These are phyloP conservation scores for Planiliza haematocheilus DNA, from an alignment of 2,113 vertebrate species.

Conservation along the genomic window DNA sequence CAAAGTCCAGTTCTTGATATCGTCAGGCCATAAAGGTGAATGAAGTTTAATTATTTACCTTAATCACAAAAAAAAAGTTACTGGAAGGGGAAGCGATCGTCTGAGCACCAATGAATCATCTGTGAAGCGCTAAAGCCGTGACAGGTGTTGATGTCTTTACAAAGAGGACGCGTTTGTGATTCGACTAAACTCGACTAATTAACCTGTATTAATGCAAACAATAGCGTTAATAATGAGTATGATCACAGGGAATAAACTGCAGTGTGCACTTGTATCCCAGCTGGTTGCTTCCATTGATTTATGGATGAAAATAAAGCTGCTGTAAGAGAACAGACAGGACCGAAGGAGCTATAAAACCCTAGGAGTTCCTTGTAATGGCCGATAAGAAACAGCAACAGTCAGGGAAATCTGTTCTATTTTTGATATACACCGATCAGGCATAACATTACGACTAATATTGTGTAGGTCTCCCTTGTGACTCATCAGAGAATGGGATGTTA, in stretches of 20 bases:
- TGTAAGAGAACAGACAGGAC: background rate
- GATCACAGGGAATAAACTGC: background rate
- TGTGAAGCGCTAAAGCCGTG: background rate
- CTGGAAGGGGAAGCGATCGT: background rate
- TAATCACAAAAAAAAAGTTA: background rate
- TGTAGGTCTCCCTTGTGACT: too few species aligned
- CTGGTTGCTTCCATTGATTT: background rate
- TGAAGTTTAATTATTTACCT: conserved; percentile 70
- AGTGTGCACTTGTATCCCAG: background rate
- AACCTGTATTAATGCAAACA: background rate
- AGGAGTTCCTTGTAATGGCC: conserved; percentile 4
- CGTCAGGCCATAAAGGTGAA: conserved; percentile 59
- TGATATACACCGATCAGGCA: too few species aligned
- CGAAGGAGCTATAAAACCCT: background rate
- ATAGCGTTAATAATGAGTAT: background rate
- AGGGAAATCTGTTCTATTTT: background rate
- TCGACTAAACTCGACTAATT: background rate
- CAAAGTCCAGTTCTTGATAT: conserved; percentile 64
- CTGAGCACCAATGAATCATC: background rate
- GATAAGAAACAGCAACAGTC: background rate
- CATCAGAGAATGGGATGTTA: too few species aligned
- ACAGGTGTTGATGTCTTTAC: background rate
- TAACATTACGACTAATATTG: too few species aligned
- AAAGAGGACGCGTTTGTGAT: background rate
- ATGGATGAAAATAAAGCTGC: background rate